phyloP scores from a whole-genome alignment of 2,888 invertebrate species.

The Nudaria mundana region DNA sequence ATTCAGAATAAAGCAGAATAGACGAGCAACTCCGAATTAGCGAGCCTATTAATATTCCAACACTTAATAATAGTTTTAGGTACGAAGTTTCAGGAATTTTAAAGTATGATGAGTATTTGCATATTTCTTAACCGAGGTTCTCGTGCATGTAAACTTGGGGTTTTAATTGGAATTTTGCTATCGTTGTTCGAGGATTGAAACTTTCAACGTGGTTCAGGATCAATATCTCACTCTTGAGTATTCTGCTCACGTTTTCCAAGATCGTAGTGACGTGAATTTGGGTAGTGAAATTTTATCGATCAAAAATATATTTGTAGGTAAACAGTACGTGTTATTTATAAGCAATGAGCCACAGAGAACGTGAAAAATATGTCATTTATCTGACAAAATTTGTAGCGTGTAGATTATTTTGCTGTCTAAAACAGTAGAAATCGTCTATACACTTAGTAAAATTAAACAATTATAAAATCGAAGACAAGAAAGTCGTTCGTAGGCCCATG shows the following conservation, averaged over 20 bases:
- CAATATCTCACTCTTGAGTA: conserved; percentile 67
- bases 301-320: too few species aligned
- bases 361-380: too few species aligned
- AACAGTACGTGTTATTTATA: too few species aligned
- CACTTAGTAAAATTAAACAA: too few species aligned
- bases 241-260: conserved; percentile 47
- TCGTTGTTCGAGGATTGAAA: conserved; percentile 42
- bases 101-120: conserved; percentile 34
- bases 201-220: conserved; percentile 50
- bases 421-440: too few species aligned
- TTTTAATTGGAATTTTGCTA: conserved; percentile 66
- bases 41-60: conserved; percentile 27
- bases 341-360: too few species aligned
- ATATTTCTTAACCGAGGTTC: conserved; percentile 36
- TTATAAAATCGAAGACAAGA: too few species aligned
- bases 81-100: conserved; percentile 26
- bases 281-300: conserved; percentile 15
- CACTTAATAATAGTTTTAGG: conserved; percentile 33
- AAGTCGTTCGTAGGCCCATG: too few species aligned
- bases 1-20: neutral
- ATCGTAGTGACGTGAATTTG: conserved; percentile 27
- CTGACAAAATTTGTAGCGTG: too few species aligned
- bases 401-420: too few species aligned
- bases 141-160: conserved; percentile 49
- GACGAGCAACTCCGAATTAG: conserved; percentile 8